A percentile compares a stretch with the other conserved stretches of the same genome.
These are phyloP conservation scores for Stenotaenia linearis DNA, from an alignment of 2,888 invertebrate species.

Conservation along the genomic window DNA sequence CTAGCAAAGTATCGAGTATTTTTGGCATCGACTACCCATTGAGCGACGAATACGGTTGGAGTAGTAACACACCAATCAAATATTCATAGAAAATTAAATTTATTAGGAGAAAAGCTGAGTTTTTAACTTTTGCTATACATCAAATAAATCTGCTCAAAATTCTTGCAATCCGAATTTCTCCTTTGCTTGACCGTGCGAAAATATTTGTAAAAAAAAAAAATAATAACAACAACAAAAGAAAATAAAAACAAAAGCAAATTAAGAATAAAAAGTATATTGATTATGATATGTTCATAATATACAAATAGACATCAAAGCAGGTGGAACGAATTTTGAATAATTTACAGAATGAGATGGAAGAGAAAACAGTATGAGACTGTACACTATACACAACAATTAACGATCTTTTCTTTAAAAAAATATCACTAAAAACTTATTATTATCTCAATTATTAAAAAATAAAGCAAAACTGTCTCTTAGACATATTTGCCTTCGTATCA, in stretches of 20 bases:
- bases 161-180: not conserved
- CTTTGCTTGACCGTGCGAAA: not conserved
- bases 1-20: no score
- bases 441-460: not conserved
- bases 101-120: not conserved
- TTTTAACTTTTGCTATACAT: not conserved
- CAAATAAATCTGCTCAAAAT: not conserved
- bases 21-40: no score
- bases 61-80: not conserved
- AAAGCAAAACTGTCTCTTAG: not conserved
- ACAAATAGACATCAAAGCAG: conserved; percentile 11
- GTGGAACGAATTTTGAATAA: not conserved
- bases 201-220: not conserved
- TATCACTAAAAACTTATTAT: conserved; percentile 2
- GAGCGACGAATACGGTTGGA: no score
- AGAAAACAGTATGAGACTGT: not conserved
- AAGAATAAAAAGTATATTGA: not conserved
- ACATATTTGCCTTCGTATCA: not conserved
- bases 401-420: not conserved
- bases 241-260: not conserved
- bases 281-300: conserved; percentile 12
- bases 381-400: conserved; percentile 12
- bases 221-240: not conserved
- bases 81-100: not conserved
- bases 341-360: conserved; percentile 2